Base-by-base conservation (phyloP, 1,140 invertebrate genomes). In the Pseudomyrmex concolor region DNA sequence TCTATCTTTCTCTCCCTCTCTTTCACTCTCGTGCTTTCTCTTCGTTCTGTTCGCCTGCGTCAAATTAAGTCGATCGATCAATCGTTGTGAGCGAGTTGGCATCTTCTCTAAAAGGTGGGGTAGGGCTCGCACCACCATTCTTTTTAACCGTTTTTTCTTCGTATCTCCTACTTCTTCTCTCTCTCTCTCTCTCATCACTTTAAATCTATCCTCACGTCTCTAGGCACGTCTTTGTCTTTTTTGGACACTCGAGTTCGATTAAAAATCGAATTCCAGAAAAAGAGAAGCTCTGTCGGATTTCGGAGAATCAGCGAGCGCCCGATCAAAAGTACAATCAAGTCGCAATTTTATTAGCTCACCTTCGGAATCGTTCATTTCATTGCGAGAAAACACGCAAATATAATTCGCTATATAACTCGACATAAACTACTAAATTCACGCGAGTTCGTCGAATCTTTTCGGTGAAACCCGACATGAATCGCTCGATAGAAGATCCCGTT, bases 51-150 rank as follows among this genome's bases (percentile, higher is more conserved):
- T 43, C 19, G 25, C 57, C 67, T 34, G 55, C 19, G n/a, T 55
- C 22, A 13, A 19, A 77, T 60, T 43, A 22, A 63, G 71, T 43
- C 50, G 54, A 19, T 84, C 45, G 43, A 60, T 51, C 34, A 66
- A 66, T 70, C 25, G 64, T 70, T 25, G 60, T 48, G 34, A 63
- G 34, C 15, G 45, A 72, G 48, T 67, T 48, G 54, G 54, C 19
- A 34, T 5, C 50, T 10, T 51, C n/a, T 22, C 51, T 43, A 19
- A 60, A 78, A 64, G 54, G 67, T 22, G 57, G 67, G 62, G 43
- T 43, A 78, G 72, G 83, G 77, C 83, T 82, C 83, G 77, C 83
- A 73, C 62, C 83, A 73, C 62, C 43, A 80, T 43, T 83, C 19
- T 64, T 67, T 15, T 10, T 25, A 50, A 13, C 13, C 60, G 48